Conservation (phyloP, 2,797 vertebrate genomes). For the Chelon auratus region DNA sequence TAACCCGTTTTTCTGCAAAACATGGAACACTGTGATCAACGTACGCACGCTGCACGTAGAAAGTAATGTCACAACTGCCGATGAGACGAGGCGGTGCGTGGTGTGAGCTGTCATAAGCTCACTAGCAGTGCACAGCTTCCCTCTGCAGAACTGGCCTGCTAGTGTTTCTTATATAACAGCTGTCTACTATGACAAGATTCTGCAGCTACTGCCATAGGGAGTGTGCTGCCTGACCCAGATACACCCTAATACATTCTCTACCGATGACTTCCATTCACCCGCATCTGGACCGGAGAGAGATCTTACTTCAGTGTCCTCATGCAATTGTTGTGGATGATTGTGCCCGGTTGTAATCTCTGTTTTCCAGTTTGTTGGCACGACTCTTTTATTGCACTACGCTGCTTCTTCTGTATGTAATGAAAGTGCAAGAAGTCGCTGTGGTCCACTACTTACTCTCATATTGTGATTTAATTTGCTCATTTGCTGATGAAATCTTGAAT, state of each 20-base stretch:
- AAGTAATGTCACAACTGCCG: background rate
- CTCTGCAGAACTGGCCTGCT: conserved; percentile 60
- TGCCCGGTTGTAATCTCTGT: conserved; percentile 7
- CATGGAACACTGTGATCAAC: background rate
- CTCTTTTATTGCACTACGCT: conserved; percentile 3
- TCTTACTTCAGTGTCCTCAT: conserved; percentile 26
- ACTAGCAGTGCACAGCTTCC: conserved; percentile 27
- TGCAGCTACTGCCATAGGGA: conserved; percentile 69
- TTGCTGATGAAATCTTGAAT: background rate
- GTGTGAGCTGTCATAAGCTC: background rate
- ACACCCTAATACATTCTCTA: conserved; percentile 74
- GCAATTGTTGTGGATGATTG: conserved; percentile 35
- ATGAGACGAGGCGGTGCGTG: conserved; percentile 1
- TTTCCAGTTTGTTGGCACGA: conserved; percentile 9
- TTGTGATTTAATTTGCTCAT: background rate
- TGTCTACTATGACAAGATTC: conserved; percentile 77
- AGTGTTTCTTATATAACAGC: conserved; percentile 76
- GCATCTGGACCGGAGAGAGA: conserved; percentile 70
- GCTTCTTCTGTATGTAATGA: background rate
- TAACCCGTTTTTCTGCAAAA: background rate
- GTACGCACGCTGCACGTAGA: background rate
- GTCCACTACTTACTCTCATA: background rate
- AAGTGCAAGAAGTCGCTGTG: conserved; percentile 1
- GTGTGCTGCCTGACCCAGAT: conserved; percentile 79
- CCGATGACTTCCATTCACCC: conserved; percentile 75